Conservation (phyloP, 2,113 vertebrate species). For the Andinoacara biseriatus region DNA sequence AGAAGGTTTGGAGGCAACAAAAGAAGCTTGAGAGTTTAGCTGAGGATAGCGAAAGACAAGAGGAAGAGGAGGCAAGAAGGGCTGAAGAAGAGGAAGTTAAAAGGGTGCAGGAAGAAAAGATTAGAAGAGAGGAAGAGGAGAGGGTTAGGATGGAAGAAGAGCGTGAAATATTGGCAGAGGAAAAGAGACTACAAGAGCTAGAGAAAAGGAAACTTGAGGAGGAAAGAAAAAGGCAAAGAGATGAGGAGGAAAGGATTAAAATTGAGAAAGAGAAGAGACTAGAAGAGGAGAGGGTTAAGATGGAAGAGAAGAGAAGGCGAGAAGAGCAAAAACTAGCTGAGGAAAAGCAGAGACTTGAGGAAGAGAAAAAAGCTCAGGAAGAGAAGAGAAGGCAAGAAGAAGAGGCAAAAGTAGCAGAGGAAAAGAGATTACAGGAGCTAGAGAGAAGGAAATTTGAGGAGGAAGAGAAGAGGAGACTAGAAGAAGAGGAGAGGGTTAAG, state of each 20-base stretch:
- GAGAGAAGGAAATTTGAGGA: background rate
- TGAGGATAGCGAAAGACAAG: background rate
- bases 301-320: background rate
- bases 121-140: background rate
- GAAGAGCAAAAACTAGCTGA: background rate
- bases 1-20: background rate
- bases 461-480: background rate
- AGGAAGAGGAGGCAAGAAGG: background rate
- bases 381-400: background rate
- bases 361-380: background rate
- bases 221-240: background rate
- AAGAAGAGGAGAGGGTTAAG: background rate
- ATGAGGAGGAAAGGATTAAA: background rate
- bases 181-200: background rate
- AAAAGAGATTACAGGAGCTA: background rate
- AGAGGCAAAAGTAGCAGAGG: background rate
- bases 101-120: background rate
- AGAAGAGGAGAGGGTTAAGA: background rate
- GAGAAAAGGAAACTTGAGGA: background rate
- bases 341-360: background rate
- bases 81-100: background rate
- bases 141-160: conserved; percentile 1
- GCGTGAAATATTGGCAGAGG: background rate
- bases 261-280: background rate
- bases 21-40: conserved; percentile 10